A percentile compares a stretch with the other conserved stretches of the same genome.
Conservation (phyloP, 2,888 invertebrate genomes). For the Drosophila merina region DNA sequence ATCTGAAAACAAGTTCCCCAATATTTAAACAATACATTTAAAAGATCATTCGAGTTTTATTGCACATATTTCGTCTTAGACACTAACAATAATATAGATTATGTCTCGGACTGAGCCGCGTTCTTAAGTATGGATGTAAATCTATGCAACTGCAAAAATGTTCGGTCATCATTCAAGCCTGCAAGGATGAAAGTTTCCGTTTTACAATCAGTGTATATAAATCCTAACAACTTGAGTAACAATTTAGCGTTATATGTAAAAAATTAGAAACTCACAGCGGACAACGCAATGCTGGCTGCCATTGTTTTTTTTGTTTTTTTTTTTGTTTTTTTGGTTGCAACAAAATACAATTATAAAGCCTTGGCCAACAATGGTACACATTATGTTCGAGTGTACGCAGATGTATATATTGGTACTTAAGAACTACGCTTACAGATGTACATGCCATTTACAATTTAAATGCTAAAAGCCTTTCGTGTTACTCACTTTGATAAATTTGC, state of each 20-base stretch:
- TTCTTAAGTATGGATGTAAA: slow-evolving; percentile 22
- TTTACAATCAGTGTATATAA: slow-evolving; percentile 30
- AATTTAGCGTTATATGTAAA: slow-evolving; percentile 62
- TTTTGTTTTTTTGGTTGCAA: slow-evolving; percentile 13
- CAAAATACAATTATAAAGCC: slow-evolving; percentile 42
- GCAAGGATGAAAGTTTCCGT: slow-evolving; percentile 4
- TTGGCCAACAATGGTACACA: slow-evolving; percentile 22
- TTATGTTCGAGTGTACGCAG: slow-evolving; percentile 14
- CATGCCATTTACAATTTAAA: slow-evolving; percentile 31
- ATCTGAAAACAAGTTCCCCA: no score
- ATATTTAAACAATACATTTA: no score
- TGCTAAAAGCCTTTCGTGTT: slow-evolving; percentile 68
- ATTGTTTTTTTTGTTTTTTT: not conserved
- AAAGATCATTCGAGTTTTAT: slow-evolving; percentile 53
- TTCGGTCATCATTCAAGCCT: slow-evolving; percentile 1
- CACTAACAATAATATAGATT: slow-evolving; percentile 52
- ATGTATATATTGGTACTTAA: slow-evolving; percentile 36
- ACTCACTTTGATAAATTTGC: slow-evolving; percentile 51
- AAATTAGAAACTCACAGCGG: slow-evolving; percentile 51
- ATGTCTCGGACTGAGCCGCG: slow-evolving; percentile 10
- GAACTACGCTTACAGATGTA: slow-evolving; percentile 23
- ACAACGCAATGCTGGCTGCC: slow-evolving; percentile 28
- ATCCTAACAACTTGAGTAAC: slow-evolving; percentile 65
- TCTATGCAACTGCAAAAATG: slow-evolving; percentile 31
- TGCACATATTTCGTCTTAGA: slow-evolving; percentile 66